These are phyloP conservation scores for Anthrax anthrax DNA, from an alignment of 2,888 invertebrate species.

Conservation along the genomic window DNA sequence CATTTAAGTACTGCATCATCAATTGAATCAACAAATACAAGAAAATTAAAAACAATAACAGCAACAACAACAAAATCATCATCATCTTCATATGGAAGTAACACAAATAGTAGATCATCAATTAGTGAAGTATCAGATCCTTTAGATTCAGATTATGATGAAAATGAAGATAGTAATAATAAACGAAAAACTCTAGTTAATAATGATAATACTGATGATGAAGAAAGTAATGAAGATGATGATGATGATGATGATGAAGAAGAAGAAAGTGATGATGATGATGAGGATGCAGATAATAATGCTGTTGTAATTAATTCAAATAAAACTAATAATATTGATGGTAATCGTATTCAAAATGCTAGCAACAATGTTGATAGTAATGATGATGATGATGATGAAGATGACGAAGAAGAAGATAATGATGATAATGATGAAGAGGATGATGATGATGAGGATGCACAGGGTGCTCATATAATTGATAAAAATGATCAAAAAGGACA, in stretches of 20 bases:
- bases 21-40: slow-evolving; percentile 22
- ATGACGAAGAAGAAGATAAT: slow-evolving; percentile 4
- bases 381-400: slow-evolving; percentile 3
- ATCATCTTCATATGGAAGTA: slow-evolving; percentile 12
- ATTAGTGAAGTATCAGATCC: slow-evolving; percentile 29
- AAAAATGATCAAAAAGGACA: slow-evolving; percentile 19
- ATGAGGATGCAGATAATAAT: not conserved
- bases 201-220: slow-evolving; percentile 3
- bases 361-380: not conserved
- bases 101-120: slow-evolving; percentile 20
- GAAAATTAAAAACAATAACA: slow-evolving; percentile 12
- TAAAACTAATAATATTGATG: not conserved
- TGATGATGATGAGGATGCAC: not conserved
- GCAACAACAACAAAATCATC: not conserved
- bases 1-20: not conserved
- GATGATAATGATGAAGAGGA: not conserved
- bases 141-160: slow-evolving; percentile 30
- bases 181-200: slow-evolving; percentile 5
- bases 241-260: slow-evolving; percentile 1
- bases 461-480: not conserved
- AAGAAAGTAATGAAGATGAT: slow-evolving; percentile 4
- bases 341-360: not conserved
- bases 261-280: not conserved
- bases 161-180: slow-evolving; percentile 5
- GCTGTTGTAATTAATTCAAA: too few species aligned